Conservation (phyloP, 2,888 invertebrate species). For the Meganola albula region DNA sequence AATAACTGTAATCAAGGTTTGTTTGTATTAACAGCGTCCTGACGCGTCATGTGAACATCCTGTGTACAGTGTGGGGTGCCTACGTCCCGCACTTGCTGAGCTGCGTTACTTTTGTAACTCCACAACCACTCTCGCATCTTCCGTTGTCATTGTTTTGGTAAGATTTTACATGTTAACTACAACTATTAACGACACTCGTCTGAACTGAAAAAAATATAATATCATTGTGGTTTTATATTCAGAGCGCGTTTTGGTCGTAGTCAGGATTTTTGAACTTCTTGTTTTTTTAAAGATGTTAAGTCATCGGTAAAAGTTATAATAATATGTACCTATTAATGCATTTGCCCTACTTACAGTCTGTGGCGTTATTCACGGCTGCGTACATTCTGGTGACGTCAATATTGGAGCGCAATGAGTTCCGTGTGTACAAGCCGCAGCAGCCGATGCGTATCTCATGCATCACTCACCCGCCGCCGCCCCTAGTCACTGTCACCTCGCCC, state of each 20-base stretch:
- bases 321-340: too few relatives aligned
- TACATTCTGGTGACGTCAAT: constrained; percentile 47
- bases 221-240: too few relatives aligned
- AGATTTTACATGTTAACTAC: too few relatives aligned
- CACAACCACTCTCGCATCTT: constrained; percentile 45
- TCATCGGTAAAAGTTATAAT: too few relatives aligned
- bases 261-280: too few relatives aligned
- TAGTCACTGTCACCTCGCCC: constrained; percentile 25
- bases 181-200: too few relatives aligned
- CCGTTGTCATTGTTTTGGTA: constrained; percentile 58
- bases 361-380: constrained; percentile 53
- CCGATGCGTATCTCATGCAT: constrained; percentile 49
- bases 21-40: constrained; percentile 27
- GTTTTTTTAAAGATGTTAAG: too few relatives aligned
- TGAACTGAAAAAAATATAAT: too few relatives aligned
- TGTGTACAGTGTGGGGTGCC: constrained; percentile 42
- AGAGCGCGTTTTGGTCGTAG: too few relatives aligned
- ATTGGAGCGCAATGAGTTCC: constrained; percentile 36
- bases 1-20: too few relatives aligned
- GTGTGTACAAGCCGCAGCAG: constrained; percentile 30
- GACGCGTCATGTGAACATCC: constrained; percentile 47
- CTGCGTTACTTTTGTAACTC: constrained; percentile 50
- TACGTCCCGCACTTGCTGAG: constrained; percentile 48
- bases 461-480: constrained; percentile 20
- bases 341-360: constrained; percentile 36